A percentile compares a stretch with the other conserved stretches of the same genome.
Conservation (phyloP, 2,113 vertebrate genomes). For the Apteryx mantelli region DNA sequence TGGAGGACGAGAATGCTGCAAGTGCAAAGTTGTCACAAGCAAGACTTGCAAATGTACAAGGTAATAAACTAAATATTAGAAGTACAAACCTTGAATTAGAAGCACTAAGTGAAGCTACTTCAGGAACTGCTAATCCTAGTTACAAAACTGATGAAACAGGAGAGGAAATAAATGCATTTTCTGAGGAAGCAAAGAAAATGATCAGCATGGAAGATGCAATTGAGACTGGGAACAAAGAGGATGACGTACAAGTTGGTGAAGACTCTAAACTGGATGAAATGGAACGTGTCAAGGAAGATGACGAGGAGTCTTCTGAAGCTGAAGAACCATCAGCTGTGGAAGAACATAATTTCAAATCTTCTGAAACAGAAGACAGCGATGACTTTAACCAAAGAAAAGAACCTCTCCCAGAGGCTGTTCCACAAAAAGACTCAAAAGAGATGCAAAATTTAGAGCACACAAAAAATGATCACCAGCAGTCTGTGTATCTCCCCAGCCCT, state of each 20-base stretch:
- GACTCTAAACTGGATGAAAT: background rate
- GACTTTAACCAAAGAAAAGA: background rate
- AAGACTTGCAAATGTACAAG: background rate
- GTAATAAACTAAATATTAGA: background rate
- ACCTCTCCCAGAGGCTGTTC: background rate
- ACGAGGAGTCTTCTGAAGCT: background rate
- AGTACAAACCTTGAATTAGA: background rate
- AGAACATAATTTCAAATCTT: background rate
- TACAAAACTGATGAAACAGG: background rate
- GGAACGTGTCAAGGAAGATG: background rate
- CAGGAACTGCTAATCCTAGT: background rate
- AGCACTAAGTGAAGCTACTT: background rate
- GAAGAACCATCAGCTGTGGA: background rate
- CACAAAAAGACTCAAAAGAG: background rate
- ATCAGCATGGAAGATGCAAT: background rate
- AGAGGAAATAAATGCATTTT: background rate
- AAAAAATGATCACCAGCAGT: background rate
- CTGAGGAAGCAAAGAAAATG: background rate
- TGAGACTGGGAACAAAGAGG: background rate
- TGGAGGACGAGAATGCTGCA: conserved; percentile 93
- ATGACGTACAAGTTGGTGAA: background rate
- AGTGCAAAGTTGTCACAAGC: conserved; percentile 67
- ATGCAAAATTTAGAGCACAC: background rate
- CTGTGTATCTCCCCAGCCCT: background rate
- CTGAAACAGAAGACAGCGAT: background rate